A percentile compares a stretch with the other conserved stretches of the same genome.
Conservation (phyloP, 2,888 invertebrate genomes). For the Heliconius cydno region DNA sequence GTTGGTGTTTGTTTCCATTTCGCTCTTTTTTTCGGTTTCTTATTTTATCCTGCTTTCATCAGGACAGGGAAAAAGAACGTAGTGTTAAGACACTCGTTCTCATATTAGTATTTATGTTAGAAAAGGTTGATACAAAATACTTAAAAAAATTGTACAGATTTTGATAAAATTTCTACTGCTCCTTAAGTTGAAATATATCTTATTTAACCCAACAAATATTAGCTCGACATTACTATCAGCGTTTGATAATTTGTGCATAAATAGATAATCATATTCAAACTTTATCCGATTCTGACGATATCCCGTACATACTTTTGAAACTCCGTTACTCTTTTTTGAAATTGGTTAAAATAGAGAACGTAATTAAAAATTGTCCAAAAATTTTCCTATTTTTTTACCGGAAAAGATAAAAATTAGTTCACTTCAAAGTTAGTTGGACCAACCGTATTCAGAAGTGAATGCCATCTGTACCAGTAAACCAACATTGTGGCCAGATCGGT, state of each 20-base stretch:
- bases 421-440: neutral
- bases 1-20: conserved; percentile 47
- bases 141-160: neutral
- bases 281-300: neutral
- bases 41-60: too few relatives aligned
- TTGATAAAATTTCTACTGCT: neutral
- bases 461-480: neutral
- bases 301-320: neutral
- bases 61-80: neutral
- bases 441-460: neutral
- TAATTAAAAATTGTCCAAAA: neutral
- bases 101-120: neutral
- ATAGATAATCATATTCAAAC: too few relatives aligned
- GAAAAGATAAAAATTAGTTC: neutral
- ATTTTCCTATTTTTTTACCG: neutral
- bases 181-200: neutral
- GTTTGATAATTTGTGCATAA: neutral
- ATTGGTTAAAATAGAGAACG: neutral
- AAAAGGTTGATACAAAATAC: neutral
- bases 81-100: neutral
- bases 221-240: neutral
- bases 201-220: too few relatives aligned
- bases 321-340: too few relatives aligned
- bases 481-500: neutral
- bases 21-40: neutral